A percentile compares a stretch with the other conserved stretches of the same genome.
phyloP scores from a whole-genome alignment of 2,113 vertebrate species.

The Herpetotheres cachinnans region DNA sequence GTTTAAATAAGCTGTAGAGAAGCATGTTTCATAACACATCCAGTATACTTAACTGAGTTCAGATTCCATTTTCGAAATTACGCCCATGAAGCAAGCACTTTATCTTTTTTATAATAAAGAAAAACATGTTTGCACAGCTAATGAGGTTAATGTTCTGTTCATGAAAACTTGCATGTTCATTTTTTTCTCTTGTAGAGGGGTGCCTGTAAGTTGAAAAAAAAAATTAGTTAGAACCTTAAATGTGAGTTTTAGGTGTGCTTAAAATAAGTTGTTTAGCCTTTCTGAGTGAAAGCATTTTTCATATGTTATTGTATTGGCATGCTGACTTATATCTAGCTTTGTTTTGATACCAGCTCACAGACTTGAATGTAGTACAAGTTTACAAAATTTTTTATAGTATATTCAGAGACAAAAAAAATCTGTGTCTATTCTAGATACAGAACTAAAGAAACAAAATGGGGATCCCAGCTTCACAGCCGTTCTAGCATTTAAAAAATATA shows the following conservation, averaged over 20 bases:
- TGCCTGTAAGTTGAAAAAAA: not conserved
- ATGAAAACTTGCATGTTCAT: not conserved
- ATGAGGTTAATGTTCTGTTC: conserved; percentile 44
- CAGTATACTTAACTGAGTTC: conserved; percentile 20
- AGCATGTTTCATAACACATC: conserved; percentile 36
- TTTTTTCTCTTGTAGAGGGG: not conserved
- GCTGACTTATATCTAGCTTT: not conserved
- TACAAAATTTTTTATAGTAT: not conserved
- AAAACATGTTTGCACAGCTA: conserved; percentile 53
- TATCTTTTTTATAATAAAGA: not conserved
- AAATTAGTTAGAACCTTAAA: not conserved
- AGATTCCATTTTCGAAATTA: conserved; percentile 52
- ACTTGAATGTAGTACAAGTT: not conserved
- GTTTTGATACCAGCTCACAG: not conserved
- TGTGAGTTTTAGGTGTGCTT: not conserved
- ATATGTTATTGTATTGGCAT: not conserved
- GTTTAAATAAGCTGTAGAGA: conserved; percentile 56
- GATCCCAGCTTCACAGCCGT: not conserved
- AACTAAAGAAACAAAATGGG: not conserved
- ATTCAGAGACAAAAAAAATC: not conserved
- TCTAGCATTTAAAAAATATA: not conserved
- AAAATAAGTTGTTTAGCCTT: not conserved
- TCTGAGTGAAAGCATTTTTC: not conserved
- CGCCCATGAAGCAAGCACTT: conserved; percentile 4
- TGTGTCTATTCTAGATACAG: not conserved